Conservation (phyloP, 1,140 invertebrate species). For the Brachionus rubens region DNA sequence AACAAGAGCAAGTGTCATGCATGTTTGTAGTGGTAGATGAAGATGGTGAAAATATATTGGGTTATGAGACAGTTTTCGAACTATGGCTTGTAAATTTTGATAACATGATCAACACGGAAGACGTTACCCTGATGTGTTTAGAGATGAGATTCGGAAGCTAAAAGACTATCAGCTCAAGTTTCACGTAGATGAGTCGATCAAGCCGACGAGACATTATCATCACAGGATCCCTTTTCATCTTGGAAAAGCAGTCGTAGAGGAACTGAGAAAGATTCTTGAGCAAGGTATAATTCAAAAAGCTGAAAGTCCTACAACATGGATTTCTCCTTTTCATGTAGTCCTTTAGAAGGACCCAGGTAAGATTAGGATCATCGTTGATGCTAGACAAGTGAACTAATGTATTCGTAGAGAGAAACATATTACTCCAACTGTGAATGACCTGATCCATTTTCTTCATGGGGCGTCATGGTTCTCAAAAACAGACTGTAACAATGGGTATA, state of each 20-base stretch:
- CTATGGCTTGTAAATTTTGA: neutral
- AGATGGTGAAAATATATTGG: too few relatives aligned
- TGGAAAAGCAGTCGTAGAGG: slow-evolving; percentile 48
- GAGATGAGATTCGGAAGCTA: too few relatives aligned
- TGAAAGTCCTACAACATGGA: too few relatives aligned
- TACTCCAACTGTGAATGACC: slow-evolving; percentile 49
- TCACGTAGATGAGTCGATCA: slow-evolving; percentile 49
- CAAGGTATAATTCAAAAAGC: slow-evolving; percentile 51
- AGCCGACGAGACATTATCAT: slow-evolving; percentile 48
- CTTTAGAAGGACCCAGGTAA: too few relatives aligned
- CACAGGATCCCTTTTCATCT: slow-evolving; percentile 49
- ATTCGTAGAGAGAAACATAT: too few relatives aligned
- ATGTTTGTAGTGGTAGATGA: too few relatives aligned
- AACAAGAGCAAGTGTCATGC: too few relatives aligned
- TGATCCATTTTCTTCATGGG: slow-evolving; percentile 48
- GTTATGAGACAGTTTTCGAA: neutral
- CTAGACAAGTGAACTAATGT: too few relatives aligned
- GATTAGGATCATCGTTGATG: too few relatives aligned
- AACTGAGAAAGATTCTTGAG: slow-evolving; percentile 48
- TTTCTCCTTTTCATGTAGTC: too few relatives aligned
- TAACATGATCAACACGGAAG: slow-evolving; percentile 2
- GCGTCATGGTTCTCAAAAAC: slow-evolving; percentile 47
- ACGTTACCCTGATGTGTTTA: neutral
- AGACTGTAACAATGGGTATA: slow-evolving; percentile 48
- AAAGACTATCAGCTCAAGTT: too few relatives aligned